Conservation (phyloP, 2,888 invertebrate genomes). For the Dryobota labecula region DNA sequence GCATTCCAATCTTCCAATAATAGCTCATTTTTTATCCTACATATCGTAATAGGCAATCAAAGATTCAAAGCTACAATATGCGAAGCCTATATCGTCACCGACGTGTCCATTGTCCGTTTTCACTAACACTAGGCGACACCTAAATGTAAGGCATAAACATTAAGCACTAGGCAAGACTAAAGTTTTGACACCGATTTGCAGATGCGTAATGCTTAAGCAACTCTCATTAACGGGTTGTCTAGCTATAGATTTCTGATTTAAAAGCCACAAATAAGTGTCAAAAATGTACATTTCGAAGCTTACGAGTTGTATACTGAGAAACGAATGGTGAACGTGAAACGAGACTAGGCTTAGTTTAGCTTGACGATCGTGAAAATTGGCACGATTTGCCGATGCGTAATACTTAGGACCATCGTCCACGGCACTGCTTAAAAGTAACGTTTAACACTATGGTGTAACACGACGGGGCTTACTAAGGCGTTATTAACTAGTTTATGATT, state of each 20-base stretch:
- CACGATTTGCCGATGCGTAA: neutral
- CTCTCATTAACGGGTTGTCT: neutral
- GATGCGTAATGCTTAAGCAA: neutral
- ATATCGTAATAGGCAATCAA: constrained; percentile 8
- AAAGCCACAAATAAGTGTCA: neutral
- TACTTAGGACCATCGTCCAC: neutral
- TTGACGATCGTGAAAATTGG: neutral
- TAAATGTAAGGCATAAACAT: neutral
- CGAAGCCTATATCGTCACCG: constrained; percentile 1
- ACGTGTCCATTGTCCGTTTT: neutral
- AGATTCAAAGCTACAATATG: neutral
- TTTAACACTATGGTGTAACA: neutral
- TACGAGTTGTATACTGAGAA: neutral
- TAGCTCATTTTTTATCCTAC: neutral
- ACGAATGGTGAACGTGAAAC: neutral
- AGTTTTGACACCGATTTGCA: neutral
- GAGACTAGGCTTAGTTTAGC: neutral
- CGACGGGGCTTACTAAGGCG: neutral
- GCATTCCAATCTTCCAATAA: constrained; percentile 24
- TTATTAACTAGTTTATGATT: neutral
- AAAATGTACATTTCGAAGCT: neutral
- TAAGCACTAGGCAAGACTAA: neutral
- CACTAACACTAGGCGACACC: neutral
- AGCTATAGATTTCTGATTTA: neutral
- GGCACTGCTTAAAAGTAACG: neutral